These are phyloP conservation scores for Antrozous pallidus DNA, from an alignment of 2,797 vertebrate species.

Conservation along the genomic window DNA sequence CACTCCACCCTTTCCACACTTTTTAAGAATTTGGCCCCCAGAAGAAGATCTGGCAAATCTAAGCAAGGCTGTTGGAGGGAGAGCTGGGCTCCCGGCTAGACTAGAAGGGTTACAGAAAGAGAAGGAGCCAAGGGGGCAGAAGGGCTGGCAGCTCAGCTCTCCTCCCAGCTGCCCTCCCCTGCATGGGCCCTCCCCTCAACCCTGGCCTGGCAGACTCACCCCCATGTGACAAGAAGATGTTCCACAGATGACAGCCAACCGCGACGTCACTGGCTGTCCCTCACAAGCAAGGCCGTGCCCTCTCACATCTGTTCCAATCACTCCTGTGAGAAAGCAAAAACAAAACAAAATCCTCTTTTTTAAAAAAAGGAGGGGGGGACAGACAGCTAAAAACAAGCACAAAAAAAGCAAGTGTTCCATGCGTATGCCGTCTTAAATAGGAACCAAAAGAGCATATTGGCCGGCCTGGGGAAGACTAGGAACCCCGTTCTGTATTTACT, in stretches of 20 bases:
- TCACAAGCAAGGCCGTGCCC: constrained; percentile 90
- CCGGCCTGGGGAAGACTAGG: background rate
- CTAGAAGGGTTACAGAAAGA: background rate
- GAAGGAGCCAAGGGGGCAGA: background rate
- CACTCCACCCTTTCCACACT: background rate
- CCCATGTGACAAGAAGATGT: constrained; percentile 99
- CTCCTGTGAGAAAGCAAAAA: constrained; percentile 82
- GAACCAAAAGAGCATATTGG: background rate
- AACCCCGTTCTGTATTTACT: background rate
- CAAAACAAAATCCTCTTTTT: constrained; percentile 53
- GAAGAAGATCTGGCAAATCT: background rate
- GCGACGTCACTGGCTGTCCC: constrained; percentile 88
- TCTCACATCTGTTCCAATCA: constrained; percentile 93
- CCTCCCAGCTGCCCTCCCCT: background rate
- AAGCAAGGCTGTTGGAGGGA: background rate
- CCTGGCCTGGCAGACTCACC: constrained; percentile 83
- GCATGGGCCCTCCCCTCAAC: background rate
- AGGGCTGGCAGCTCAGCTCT: background rate
- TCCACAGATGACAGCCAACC: constrained; percentile 95
- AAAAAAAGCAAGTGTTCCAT: background rate
- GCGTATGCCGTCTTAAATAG: background rate
- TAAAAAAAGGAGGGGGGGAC: background rate
- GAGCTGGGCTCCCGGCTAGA: background rate
- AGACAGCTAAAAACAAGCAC: background rate
- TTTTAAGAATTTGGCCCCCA: background rate